These are phyloP conservation scores for Acronicta aceris DNA, from an alignment of 2,888 invertebrate species.

Conservation along the genomic window DNA sequence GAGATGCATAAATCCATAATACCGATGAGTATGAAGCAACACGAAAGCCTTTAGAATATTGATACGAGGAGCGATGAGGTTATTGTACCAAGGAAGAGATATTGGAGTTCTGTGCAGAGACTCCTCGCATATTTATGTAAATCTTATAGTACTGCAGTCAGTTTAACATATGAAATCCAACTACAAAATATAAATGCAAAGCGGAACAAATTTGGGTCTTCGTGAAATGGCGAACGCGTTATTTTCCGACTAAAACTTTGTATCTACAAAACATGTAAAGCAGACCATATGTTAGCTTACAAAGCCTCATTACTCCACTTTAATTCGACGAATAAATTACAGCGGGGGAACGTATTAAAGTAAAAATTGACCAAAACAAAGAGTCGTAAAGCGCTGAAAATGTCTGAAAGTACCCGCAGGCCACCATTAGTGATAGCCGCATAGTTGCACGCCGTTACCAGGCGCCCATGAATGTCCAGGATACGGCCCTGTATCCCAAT, in stretches of 20 bases:
- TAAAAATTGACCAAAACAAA: conserved; percentile 42
- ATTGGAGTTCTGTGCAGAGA: conserved; percentile 21
- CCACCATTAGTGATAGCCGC: conserved; percentile 51
- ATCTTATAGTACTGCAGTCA: conserved; percentile 9
- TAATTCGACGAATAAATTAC: conserved; percentile 44
- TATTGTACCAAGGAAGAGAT: conserved; percentile 36
- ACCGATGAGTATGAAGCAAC: conserved; percentile 41
- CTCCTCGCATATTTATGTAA: conserved; percentile 26
- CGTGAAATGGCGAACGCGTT: conserved; percentile 2
- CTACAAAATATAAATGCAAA: neutral
- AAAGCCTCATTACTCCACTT: conserved; percentile 36
- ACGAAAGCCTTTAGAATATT: conserved; percentile 56
- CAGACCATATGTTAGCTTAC: conserved; percentile 21
- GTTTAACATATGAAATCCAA: conserved; percentile 1
- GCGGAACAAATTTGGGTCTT: neutral
- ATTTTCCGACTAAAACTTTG: conserved; percentile 19
- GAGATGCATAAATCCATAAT: conserved; percentile 57
- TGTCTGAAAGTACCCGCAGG: conserved; percentile 41
- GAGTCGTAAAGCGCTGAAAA: conserved; percentile 45
- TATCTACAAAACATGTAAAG: conserved; percentile 26
- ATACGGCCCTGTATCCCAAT: conserved; percentile 59
- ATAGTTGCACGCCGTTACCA: conserved; percentile 59
- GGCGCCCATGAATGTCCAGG: conserved; percentile 45
- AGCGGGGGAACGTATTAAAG: conserved; percentile 35
- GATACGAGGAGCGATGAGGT: conserved; percentile 47